These are phyloP conservation scores for Luscinia luscinia DNA, from an alignment of 2,797 vertebrate genomes.

Conservation along the genomic window DNA sequence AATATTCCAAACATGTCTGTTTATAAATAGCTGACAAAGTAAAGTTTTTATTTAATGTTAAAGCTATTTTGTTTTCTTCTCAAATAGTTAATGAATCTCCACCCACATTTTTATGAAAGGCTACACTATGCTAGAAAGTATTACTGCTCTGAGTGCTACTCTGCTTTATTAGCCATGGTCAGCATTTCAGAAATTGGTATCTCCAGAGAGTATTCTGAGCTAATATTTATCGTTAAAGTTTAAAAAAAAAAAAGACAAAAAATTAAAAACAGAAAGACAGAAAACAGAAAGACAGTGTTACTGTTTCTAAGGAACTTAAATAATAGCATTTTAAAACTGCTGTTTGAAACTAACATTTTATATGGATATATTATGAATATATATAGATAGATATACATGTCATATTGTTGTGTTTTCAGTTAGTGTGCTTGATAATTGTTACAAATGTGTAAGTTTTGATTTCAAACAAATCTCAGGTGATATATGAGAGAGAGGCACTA, in stretches of 20 bases:
- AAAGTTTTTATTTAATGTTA: not conserved
- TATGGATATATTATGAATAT: too few relatives aligned
- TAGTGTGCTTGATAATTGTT: not conserved
- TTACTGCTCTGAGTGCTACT: not conserved
- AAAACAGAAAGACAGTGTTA: too few relatives aligned
- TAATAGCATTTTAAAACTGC: not conserved
- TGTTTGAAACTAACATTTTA: not conserved
- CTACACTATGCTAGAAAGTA: not conserved
- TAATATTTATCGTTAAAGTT: not conserved
- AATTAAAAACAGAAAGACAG: too few relatives aligned
- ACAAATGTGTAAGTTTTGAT: not conserved
- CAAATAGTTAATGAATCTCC: not conserved
- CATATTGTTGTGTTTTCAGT: not conserved
- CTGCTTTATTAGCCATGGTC: not conserved
- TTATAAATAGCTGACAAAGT: not conserved
- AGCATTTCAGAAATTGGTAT: not conserved
- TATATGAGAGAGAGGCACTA: not conserved
- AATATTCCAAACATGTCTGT: not conserved
- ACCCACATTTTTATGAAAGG: not conserved
- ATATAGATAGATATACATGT: accelerated
- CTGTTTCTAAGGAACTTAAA: not conserved
- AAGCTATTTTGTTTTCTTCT: not conserved
- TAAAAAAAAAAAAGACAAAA: not conserved
- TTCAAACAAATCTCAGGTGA: not conserved
- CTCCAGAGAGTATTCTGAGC: not conserved